These are phyloP conservation scores for Pseudomyrmex gracilis DNA, from an alignment of 1,140 invertebrate genomes.

Conservation along the genomic window DNA sequence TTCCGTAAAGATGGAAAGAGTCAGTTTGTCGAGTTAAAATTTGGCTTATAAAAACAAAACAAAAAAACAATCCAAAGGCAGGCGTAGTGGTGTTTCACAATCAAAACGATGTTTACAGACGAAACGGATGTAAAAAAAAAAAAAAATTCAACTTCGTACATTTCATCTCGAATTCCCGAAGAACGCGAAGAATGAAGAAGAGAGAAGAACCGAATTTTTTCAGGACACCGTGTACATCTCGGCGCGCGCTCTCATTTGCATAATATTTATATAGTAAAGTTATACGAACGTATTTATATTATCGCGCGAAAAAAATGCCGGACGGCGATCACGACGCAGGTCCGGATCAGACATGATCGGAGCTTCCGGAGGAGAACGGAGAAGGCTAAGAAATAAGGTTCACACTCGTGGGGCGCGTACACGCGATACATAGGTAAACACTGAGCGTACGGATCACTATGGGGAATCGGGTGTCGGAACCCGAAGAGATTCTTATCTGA, in stretches of 20 bases:
- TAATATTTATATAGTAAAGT: not conserved
- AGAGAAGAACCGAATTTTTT: not conserved
- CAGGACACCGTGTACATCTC: not conserved
- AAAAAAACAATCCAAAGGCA: too few species aligned
- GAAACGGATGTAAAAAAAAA: too few species aligned
- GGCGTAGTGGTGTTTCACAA: too few species aligned
- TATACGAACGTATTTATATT: not conserved
- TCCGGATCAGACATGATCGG: not conserved
- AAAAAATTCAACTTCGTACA: not conserved
- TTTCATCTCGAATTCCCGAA: not conserved
- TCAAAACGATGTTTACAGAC: too few species aligned
- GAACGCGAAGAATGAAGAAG: not conserved
- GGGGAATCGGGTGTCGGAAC: slow-evolving; percentile 55
- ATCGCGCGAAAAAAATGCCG: not conserved
- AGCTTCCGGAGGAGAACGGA: slow-evolving; percentile 9
- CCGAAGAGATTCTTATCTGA: slow-evolving; percentile 63
- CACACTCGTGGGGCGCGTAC: slow-evolving; percentile 27
- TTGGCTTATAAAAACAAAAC: too few species aligned
- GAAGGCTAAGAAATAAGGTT: slow-evolving; percentile 17
- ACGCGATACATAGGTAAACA: slow-evolving; percentile 51
- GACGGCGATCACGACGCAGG: not conserved
- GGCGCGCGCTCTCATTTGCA: not conserved
- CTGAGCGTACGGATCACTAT: slow-evolving; percentile 27
- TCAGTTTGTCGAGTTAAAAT: too few species aligned
- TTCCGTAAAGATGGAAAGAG: too few species aligned